Conservation (phyloP, 2,113 vertebrate genomes). For the Ivindomyrus marchei region DNA sequence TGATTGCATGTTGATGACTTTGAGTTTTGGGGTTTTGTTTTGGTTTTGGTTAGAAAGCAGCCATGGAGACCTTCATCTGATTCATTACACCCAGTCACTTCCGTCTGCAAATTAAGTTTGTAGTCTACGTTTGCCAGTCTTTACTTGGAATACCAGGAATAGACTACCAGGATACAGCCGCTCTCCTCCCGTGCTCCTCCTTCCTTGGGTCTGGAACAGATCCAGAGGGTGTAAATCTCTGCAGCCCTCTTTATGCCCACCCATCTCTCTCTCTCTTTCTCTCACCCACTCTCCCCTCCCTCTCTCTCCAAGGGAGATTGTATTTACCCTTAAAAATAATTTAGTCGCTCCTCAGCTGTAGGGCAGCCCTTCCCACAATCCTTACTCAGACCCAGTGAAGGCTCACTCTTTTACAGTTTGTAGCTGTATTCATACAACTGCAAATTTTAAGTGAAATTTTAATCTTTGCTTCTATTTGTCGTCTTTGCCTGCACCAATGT, state of each 20-base stretch:
- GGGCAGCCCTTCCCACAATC: slow-evolving; percentile 15
- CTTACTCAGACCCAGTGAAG: background rate
- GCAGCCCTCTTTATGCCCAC: background rate
- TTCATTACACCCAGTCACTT: background rate
- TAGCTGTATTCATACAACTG: background rate
- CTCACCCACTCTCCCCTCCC: slow-evolving; percentile 16
- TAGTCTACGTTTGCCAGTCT: background rate
- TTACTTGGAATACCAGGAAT: background rate
- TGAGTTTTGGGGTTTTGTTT: background rate
- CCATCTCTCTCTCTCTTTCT: background rate
- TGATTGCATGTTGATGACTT: background rate
- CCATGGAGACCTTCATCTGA: background rate
- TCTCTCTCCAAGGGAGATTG: slow-evolving; percentile 30
- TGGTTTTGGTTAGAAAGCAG: background rate
- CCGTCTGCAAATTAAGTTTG: background rate
- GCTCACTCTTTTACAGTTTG: background rate
- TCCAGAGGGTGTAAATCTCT: background rate
- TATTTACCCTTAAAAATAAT: slow-evolving; percentile 37
- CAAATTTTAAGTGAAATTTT: background rate
- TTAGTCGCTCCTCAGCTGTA: slow-evolving; percentile 31
- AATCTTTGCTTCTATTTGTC: background rate
- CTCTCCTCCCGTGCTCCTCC: background rate
- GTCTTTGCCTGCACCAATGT: slow-evolving; percentile 46
- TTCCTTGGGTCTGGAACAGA: background rate
- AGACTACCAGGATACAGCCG: background rate